phyloP scores from a whole-genome alignment of 1,140 invertebrate genomes.

The Heliconius hermathena region DNA sequence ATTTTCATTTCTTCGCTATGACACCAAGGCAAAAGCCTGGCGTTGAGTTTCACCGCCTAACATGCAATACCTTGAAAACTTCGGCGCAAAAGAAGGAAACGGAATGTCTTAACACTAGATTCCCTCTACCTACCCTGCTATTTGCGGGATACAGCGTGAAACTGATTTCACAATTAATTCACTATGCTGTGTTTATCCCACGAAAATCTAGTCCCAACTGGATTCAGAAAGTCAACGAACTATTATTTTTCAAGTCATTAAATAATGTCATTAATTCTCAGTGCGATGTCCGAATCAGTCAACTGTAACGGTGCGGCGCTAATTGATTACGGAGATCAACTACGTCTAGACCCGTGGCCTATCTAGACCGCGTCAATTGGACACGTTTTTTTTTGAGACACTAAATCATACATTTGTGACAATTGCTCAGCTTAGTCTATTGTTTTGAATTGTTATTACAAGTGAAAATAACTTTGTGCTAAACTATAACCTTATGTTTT shows the following conservation, averaged over 20 bases:
- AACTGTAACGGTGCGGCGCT: constrained; percentile 55
- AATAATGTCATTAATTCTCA: constrained; percentile 27
- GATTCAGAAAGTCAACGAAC: constrained; percentile 24
- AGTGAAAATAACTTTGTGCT: background rate
- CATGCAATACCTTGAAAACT: too few relatives aligned
- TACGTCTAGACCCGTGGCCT: constrained; percentile 62
- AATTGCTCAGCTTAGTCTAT: constrained; percentile 3
- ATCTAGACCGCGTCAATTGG: constrained; percentile 47
- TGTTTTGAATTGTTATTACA: background rate
- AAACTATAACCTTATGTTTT: background rate
- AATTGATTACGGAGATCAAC: constrained; percentile 58
- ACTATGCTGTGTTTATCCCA: background rate
- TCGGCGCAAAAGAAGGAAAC: too few relatives aligned
- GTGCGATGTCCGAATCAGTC: constrained; percentile 62
- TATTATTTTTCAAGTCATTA: constrained; percentile 25
- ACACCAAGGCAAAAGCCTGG: too few relatives aligned
- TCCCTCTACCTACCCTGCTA: too few relatives aligned
- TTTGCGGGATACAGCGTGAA: too few relatives aligned
- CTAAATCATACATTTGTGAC: constrained; percentile 30
- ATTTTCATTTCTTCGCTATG: too few relatives aligned
- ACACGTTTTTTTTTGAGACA: constrained; percentile 24
- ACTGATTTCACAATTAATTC: background rate
- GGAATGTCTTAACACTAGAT: too few relatives aligned
- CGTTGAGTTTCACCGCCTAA: too few relatives aligned
- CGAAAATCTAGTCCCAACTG: background rate